Evolutionary conservation across 2,888 invertebrate species (phyloP).

Genomic region (Lathronympha strigana): DNA sequence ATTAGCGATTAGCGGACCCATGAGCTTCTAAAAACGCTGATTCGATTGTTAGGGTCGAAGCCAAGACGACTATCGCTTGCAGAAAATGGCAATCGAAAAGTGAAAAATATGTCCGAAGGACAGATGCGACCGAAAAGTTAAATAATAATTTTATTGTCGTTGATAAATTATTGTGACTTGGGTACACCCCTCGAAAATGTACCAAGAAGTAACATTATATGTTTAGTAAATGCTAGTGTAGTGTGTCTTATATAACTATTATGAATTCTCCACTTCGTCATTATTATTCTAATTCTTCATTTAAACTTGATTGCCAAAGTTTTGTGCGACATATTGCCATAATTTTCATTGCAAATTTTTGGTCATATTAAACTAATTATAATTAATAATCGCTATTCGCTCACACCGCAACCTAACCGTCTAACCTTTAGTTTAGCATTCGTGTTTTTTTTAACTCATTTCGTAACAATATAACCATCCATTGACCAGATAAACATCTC

Average conservation of each 20-base stretch:
- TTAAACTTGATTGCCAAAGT: neutral
- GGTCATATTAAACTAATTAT: neutral
- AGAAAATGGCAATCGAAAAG: too few relatives aligned
- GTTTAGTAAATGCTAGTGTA: neutral
- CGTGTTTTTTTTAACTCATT: constrained; percentile 67
- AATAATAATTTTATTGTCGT: too few relatives aligned
- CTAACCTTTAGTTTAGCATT: constrained; percentile 57
- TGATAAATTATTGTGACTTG: too few relatives aligned
- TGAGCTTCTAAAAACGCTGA: constrained; percentile 11
- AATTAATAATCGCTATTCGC: constrained; percentile 31
- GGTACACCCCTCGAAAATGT: too few relatives aligned
- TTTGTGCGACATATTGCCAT: neutral
- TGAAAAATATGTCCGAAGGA: too few relatives aligned
- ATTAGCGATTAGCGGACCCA: constrained; percentile 20
- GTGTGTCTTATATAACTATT: neutral
- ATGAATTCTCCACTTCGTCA: too few relatives aligned
- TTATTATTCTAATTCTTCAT: too few relatives aligned
- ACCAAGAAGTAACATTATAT: too few relatives aligned
- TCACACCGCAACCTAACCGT: constrained; percentile 43
- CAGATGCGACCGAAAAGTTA: too few relatives aligned
- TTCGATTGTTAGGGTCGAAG: too few relatives aligned
- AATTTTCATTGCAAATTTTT: neutral
- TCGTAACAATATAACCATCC: constrained; percentile 76
- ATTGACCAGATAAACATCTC: constrained; percentile 79
- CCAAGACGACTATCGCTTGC: too few relatives aligned